Conservation (phyloP, 2,113 vertebrate genomes). For the Phylloscopus trochiloides region DNA sequence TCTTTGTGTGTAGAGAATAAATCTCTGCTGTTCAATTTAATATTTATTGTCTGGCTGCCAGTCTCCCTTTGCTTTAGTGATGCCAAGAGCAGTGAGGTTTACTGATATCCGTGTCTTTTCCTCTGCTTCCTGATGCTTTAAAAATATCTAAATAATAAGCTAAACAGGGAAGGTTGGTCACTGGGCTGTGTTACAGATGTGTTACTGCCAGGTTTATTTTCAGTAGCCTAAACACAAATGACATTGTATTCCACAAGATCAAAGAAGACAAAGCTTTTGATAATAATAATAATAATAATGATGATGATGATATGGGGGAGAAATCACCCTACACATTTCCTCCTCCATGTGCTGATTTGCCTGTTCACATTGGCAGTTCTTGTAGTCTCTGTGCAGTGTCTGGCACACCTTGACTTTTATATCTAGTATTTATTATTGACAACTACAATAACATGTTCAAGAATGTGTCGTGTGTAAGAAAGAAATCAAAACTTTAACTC, state of each 20-base stretch:
- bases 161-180: not conserved
- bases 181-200: not conserved
- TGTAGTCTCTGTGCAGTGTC: not conserved
- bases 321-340: accelerated
- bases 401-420: not conserved
- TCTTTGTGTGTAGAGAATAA: not conserved
- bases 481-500: not conserved
- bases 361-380: not conserved
- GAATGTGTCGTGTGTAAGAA: not conserved
- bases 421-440: not conserved
- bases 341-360: not conserved
- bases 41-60: conserved; percentile 20
- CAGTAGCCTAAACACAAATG: not conserved
- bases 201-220: not conserved
- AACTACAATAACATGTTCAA: not conserved
- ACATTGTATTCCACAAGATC: not conserved
- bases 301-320: not conserved
- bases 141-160: not conserved
- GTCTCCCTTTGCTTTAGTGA: not conserved
- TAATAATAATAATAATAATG: not conserved
- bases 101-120: not conserved
- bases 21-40: conserved; percentile 31
- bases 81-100: not conserved
- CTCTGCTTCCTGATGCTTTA: not conserved
- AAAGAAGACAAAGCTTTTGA: not conserved